Percentiles rank a stretch among this genome's conserved stretches.
Evolutionary conservation across 2,113 vertebrate genomes (phyloP).

Genomic region (Romanogobio albipinnatus): DNA sequence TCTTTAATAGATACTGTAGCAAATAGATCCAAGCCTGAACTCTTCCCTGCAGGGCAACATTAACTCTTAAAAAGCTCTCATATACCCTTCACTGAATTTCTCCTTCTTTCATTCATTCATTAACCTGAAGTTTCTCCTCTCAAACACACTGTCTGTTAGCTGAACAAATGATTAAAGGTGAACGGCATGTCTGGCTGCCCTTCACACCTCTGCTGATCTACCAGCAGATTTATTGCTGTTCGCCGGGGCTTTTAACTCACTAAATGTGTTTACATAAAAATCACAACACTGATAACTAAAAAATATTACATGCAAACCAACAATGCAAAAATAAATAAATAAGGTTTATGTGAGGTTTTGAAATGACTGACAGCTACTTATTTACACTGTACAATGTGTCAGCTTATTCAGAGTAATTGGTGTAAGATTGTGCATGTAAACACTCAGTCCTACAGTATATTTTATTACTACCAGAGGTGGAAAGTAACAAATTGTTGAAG

Average conservation of each 20-base stretch:
- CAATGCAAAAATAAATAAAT: too few relatives aligned
- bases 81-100: neutral
- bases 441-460: too few relatives aligned
- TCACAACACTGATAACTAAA: neutral
- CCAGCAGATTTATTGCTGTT: neutral
- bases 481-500: too few relatives aligned
- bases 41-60: neutral
- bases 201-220: conserved; percentile 14
- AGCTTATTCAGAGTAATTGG: too few relatives aligned
- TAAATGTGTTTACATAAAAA: neutral
- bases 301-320: neutral
- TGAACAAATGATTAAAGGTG: conserved; percentile 81
- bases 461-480: too few relatives aligned
- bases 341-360: too few relatives aligned
- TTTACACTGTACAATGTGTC: too few relatives aligned
- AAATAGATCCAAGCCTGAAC: too few relatives aligned
- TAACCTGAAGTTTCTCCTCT: conserved; percentile 85
- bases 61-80: neutral
- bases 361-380: too few relatives aligned
- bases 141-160: conserved; percentile 83
- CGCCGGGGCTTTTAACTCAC: neutral
- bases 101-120: conserved; percentile 77
- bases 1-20: too few relatives aligned
- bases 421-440: too few relatives aligned
- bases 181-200: conserved; percentile 53